Evolutionary conservation across 1,140 invertebrate species (phyloP), one percentile per base, ranked within the genome.

Genomic region (Fopius arisanus): DNA sequence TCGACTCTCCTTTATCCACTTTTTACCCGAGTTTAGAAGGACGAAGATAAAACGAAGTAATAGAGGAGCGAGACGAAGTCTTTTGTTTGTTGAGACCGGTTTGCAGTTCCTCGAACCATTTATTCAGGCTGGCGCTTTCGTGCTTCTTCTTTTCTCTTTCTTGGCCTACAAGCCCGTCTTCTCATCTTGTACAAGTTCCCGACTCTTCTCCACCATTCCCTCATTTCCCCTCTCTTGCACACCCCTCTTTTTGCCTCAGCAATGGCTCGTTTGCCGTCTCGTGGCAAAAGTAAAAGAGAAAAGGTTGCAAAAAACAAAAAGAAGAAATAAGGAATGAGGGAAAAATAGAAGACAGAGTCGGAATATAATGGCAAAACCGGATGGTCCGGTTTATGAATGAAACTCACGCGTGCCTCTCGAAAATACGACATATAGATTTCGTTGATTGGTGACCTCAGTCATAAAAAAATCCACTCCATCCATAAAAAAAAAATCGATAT

Each of bases 71-170:
- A 68, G 67, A 72, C 41, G 33, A 73, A 73, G 75, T 79, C 82
- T 85, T 86, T 85, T 85, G 82, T 85, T 82, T 80, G 80, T 78
- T 74, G 70, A 76, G 74, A 82, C 84, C 82, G 81, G 83, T 84
- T 83, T 77, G 66, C 75, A 71, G 78, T 85, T 84, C 83, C 77
- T 80, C 82, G 81, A 86, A 84, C 78, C 83, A 83, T 85, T 84
- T 83, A 79, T 83, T 81, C 78, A 75, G 75, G 68, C 72, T 67
- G 70, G 68, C 33, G 29, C 59, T 62, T 70, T 73, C 72, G 37
- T 66, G 41, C 19, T 73, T 41, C 54, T 70, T 68, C 67, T 71
- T 67, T 70, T 14, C 28, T 62, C 33, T 59, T 59, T 67, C 31
- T 67, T 75, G 62, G 62, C 59, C 67, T 73, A 68, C 51, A 33